phyloP scores from a whole-genome alignment of 2,113 vertebrate species.

The Chaenocephalus aceratus region DNA sequence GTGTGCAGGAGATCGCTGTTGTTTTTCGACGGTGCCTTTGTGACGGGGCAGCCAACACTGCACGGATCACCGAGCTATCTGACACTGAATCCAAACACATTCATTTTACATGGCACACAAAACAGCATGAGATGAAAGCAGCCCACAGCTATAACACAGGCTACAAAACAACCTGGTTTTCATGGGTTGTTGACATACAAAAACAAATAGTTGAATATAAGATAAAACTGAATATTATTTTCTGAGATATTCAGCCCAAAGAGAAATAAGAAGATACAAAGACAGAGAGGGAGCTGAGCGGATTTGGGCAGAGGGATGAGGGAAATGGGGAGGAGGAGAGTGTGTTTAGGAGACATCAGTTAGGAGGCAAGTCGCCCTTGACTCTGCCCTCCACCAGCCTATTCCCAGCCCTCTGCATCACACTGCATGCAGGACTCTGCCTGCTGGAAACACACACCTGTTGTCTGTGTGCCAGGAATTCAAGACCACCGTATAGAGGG shows the following conservation, averaged over 20 bases:
- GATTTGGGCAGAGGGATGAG: slow-evolving; percentile 32
- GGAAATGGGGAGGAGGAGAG: neutral
- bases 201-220: neutral
- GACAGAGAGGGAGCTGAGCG: neutral
- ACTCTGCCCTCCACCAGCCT: slow-evolving; percentile 35
- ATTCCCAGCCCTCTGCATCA: slow-evolving; percentile 26
- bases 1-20: neutral
- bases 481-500: slow-evolving; percentile 3
- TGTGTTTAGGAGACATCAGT: neutral
- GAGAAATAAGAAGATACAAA: neutral
- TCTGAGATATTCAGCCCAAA: too few species aligned
- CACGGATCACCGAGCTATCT: neutral
- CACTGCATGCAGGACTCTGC: slow-evolving; percentile 11
- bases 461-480: slow-evolving; percentile 39
- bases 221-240: too few species aligned
- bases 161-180: neutral
- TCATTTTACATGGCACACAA: neutral
- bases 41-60: too few species aligned
- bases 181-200: neutral
- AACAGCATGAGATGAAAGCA: neutral
- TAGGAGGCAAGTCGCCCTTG: slow-evolving; percentile 37
- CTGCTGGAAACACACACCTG: slow-evolving; percentile 48
- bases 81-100: neutral
- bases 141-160: neutral
- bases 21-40: neutral